Evolutionary conservation across 2,797 vertebrate species (phyloP).

Genomic region (Clarias platycephalus): DNA sequence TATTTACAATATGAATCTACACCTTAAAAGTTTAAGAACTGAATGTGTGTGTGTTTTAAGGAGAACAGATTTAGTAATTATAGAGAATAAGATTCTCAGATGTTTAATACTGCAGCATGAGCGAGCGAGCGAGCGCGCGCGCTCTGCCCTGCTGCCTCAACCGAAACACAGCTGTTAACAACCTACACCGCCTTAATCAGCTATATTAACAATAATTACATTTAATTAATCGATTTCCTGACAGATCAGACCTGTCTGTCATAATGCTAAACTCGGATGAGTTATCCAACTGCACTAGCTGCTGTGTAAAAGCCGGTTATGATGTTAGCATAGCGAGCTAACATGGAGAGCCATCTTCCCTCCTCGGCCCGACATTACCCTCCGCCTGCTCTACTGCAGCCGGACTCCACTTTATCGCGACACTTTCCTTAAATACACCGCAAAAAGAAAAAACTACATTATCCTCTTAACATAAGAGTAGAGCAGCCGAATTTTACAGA

Average conservation of each 20-base stretch:
- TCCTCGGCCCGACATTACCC: slow-evolving; percentile 33
- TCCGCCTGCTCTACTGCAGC: background rate
- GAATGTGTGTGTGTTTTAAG: background rate
- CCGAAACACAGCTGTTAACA: background rate
- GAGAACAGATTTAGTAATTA: background rate
- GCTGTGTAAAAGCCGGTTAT: background rate
- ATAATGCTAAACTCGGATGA: background rate
- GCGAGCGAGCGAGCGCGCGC: background rate
- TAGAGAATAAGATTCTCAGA: background rate
- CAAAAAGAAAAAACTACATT: background rate
- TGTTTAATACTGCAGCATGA: background rate
- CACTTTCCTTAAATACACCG: background rate
- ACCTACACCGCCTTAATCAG: background rate
- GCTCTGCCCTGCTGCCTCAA: background rate
- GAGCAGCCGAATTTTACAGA: background rate
- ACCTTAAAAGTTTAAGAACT: background rate
- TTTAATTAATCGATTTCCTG: too few relatives aligned
- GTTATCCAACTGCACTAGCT: background rate
- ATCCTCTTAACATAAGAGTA: background rate
- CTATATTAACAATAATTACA: background rate
- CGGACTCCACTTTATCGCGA: background rate
- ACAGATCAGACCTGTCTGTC: too few relatives aligned
- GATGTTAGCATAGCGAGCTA: slow-evolving; percentile 10
- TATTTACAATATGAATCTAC: background rate
- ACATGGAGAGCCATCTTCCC: slow-evolving; percentile 23